Evolutionary conservation across 2,113 vertebrate species (phyloP).

Genomic region (Bos taurus): DNA sequence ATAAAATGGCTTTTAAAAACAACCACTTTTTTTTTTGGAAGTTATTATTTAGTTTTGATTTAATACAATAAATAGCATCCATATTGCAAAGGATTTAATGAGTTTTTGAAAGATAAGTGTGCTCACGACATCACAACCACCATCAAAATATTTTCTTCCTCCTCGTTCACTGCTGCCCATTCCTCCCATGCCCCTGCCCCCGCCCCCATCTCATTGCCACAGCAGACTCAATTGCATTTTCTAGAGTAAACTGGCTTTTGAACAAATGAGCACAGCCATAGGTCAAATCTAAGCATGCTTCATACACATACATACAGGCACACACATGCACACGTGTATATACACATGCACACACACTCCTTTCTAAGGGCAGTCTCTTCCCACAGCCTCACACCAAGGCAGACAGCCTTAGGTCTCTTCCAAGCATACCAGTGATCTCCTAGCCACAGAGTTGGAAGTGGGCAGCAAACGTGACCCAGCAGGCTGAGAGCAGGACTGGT

Average conservation of each 20-base stretch:
- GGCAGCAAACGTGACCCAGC: not conserved
- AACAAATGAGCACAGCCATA: not conserved
- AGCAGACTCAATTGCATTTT: not conserved
- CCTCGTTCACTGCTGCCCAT: not conserved
- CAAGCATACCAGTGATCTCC: not conserved
- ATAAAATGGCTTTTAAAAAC: not conserved
- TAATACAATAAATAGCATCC: not conserved
- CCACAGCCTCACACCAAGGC: not conserved
- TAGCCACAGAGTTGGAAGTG: not conserved
- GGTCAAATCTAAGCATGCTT: not conserved
- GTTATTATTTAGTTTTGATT: not conserved
- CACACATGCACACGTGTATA: not conserved
- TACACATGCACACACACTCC: accelerated
- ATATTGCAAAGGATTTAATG: not conserved
- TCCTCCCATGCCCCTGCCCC: not conserved
- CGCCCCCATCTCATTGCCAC: not conserved
- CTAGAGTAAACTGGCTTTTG: not conserved
- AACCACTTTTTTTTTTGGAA: not conserved
- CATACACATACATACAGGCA: not conserved
- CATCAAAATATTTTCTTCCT: not conserved
- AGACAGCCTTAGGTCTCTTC: not conserved
- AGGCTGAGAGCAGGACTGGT: not conserved
- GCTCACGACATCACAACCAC: not conserved
- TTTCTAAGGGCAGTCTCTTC: not conserved
- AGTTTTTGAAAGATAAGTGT: not conserved